Percentiles rank a stretch among this genome's conserved stretches.
These are phyloP conservation scores for Agriopis leucophaearia DNA, from an alignment of 2,888 invertebrate species.

Conservation along the genomic window DNA sequence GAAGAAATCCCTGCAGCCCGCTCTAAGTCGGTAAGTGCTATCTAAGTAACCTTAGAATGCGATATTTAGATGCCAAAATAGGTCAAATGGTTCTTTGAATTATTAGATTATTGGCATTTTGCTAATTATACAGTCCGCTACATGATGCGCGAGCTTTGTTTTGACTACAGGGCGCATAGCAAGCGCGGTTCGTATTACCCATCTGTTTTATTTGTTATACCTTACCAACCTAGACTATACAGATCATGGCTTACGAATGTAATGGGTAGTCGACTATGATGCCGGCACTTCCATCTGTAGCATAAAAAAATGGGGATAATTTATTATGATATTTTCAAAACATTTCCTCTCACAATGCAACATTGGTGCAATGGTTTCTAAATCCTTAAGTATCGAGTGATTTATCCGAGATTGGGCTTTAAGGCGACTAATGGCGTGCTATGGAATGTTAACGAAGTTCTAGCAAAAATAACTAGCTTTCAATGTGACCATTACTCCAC, in stretches of 20 bases:
- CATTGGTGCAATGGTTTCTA: too few relatives aligned
- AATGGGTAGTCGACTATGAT: neutral
- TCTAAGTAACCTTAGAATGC: constrained; percentile 42
- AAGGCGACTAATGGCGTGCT: too few relatives aligned
- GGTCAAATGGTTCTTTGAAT: constrained; percentile 63
- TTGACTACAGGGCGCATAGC: constrained; percentile 30
- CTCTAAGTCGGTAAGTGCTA: constrained; percentile 53
- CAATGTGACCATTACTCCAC: too few relatives aligned
- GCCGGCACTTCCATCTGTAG: neutral
- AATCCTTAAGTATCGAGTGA: too few relatives aligned
- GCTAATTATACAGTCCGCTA: constrained; percentile 43
- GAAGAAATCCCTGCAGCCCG: constrained; percentile 12
- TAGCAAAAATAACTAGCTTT: too few relatives aligned
- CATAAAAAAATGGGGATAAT: neutral
- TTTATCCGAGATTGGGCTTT: too few relatives aligned
- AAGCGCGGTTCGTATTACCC: neutral
- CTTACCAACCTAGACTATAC: constrained; percentile 5
- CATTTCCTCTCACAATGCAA: too few relatives aligned
- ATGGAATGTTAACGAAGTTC: too few relatives aligned
- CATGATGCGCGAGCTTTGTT: constrained; percentile 30
- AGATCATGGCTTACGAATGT: constrained; percentile 5
- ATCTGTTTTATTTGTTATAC: constrained; percentile 13
- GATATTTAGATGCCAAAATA: constrained; percentile 61
- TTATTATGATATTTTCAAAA: neutral
- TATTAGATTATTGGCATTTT: constrained; percentile 57